Percentiles rank a stretch among this genome's conserved stretches.
These are phyloP conservation scores for Microplitis manilae DNA, from an alignment of 2,888 invertebrate species.

Conservation along the genomic window DNA sequence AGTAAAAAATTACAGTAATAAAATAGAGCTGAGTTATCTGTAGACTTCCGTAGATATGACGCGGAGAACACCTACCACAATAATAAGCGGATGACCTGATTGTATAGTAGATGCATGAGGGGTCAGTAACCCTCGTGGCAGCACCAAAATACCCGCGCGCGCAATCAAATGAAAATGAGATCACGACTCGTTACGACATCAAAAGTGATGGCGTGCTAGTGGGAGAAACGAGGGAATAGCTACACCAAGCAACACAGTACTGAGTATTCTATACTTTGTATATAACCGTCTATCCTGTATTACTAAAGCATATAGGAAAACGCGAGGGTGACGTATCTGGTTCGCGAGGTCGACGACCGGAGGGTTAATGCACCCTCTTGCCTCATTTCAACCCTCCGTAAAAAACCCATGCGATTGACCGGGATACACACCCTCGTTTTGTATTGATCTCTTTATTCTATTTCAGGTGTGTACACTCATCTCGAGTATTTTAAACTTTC, in stretches of 20 bases:
- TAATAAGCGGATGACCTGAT: constrained; percentile 71
- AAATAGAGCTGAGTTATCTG: constrained; percentile 34
- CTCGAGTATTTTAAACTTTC: constrained; percentile 9
- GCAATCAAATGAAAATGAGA: constrained; percentile 72
- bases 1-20: background rate
- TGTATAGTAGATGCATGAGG: constrained; percentile 69
- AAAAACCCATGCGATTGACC: constrained; percentile 50
- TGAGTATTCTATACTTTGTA: background rate
- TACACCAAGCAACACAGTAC: background rate
- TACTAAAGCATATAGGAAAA: constrained; percentile 12
- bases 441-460: background rate
- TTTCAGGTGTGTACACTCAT: background rate
- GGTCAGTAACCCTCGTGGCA: constrained; percentile 66
- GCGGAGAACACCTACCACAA: constrained; percentile 67
- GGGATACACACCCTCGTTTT: background rate
- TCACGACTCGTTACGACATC: constrained; percentile 71
- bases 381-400: constrained; percentile 62
- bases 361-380: constrained; percentile 68
- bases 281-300: background rate
- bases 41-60: constrained; percentile 48
- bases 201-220: constrained; percentile 63
- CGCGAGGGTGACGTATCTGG: constrained; percentile 65
- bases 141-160: constrained; percentile 54
- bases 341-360: constrained; percentile 67
- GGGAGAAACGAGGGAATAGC: constrained; percentile 39